Evolutionary conservation across 2,113 vertebrate species (phyloP).

Genomic region (Desmodus rotundus): DNA sequence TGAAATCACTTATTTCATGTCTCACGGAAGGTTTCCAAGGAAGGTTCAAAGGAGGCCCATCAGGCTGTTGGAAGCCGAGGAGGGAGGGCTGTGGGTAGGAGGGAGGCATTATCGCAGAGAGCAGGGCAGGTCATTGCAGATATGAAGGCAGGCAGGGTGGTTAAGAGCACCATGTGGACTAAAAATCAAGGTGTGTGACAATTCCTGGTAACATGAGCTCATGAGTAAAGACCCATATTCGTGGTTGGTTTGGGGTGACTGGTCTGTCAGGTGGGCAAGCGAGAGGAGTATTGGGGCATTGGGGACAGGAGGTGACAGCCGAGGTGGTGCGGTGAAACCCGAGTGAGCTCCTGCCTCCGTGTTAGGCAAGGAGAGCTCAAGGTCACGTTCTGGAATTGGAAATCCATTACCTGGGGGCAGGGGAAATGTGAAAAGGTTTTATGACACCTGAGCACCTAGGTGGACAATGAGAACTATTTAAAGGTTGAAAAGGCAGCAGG

Average conservation of each 20-base stretch:
- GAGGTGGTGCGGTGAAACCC: not conserved
- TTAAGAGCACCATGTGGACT: not conserved
- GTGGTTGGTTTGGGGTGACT: not conserved
- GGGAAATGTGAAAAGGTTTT: conserved; percentile 59
- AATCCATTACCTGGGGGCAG: conserved; percentile 59
- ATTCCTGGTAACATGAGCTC: too few species aligned
- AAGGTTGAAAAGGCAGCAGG: conserved; percentile 51
- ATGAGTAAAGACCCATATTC: not conserved
- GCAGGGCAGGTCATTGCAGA: not conserved
- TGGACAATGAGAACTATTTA: conserved; percentile 61
- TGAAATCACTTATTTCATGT: not conserved
- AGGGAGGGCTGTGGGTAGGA: not conserved
- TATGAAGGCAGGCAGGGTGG: not conserved
- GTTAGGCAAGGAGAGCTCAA: conserved; percentile 56
- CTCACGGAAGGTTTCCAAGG: not conserved
- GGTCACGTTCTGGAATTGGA: conserved; percentile 43
- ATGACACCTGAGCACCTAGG: conserved; percentile 49
- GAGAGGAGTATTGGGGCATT: accelerated
- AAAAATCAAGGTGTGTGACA: not conserved
- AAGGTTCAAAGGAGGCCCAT: not conserved
- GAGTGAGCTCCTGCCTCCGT: not conserved
- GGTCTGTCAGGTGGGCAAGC: not conserved
- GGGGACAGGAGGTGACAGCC: not conserved
- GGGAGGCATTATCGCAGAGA: not conserved
- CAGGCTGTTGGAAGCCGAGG: not conserved